phyloP scores from a whole-genome alignment of 2,797 vertebrate genomes.

The Botia kubotai region DNA sequence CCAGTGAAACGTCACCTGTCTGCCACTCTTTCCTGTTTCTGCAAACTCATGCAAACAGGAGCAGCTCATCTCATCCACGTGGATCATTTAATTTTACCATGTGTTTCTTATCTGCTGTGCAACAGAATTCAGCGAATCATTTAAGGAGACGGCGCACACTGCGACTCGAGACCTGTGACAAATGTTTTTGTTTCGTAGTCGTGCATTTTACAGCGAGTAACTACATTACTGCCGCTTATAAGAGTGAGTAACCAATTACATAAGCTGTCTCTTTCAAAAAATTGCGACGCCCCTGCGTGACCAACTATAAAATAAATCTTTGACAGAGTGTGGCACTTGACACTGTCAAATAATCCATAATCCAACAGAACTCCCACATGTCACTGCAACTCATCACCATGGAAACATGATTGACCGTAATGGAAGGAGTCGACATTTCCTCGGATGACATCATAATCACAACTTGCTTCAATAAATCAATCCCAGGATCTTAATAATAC shows the following conservation, averaged over 20 bases:
- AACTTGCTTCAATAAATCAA: conserved; percentile 17
- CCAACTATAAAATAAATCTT: not conserved
- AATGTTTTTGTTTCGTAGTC: not conserved
- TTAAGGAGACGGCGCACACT: conserved; percentile 8
- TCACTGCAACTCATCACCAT: not conserved
- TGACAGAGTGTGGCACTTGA: not conserved
- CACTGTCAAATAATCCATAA: not conserved
- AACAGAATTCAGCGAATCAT: not conserved
- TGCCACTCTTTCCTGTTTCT: not conserved
- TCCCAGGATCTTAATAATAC: not conserved
- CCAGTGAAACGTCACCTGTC: conserved; percentile 5
- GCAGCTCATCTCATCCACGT: conserved; percentile 23
- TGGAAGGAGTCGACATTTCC: not conserved
- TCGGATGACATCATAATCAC: conserved; percentile 22
- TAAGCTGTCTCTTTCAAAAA: not conserved
- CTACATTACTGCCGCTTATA: not conserved
- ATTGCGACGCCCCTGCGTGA: not conserved
- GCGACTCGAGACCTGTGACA: not conserved
- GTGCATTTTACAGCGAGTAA: not conserved
- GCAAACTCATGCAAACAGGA: conserved; percentile 11
- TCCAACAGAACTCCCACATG: conserved; percentile 4
- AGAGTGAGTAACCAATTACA: not conserved
- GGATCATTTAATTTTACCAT: conserved; percentile 21
- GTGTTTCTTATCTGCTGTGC: conserved; percentile 30
- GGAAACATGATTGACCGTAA: not conserved